Evolutionary conservation across 1,140 invertebrate genomes (phyloP).

Genomic region (Brachionus paranguensis): DNA sequence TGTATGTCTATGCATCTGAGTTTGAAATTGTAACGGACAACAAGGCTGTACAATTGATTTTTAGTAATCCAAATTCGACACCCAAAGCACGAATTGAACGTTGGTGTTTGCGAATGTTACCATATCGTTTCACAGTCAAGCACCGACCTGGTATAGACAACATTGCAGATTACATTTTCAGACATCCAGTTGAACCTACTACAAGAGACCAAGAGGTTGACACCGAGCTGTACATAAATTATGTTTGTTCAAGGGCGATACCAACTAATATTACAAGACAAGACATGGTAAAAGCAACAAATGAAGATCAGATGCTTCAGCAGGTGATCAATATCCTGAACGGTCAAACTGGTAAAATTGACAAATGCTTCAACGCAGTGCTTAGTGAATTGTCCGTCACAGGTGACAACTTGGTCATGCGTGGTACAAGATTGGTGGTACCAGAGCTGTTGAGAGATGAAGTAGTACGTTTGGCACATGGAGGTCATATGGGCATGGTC

Average conservation of each 20-base stretch:
- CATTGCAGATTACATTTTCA: neutral
- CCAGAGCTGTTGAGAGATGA: neutral
- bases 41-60: neutral
- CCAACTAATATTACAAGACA: neutral
- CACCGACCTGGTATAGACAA: neutral
- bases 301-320: neutral
- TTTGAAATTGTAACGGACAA: slow-evolving; percentile 1
- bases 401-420: neutral
- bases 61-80: neutral
- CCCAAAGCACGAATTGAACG: neutral
- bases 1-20: neutral
- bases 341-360: neutral
- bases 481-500: too few species aligned
- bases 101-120: neutral
- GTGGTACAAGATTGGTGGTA: neutral
- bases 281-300: neutral
- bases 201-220: neutral
- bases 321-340: neutral
- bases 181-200: neutral
- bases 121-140: neutral
- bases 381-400: neutral
- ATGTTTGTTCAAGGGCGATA: neutral
- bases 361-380: neutral
- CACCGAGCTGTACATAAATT: neutral
- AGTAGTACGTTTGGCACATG: neutral